Percentiles rank a stretch among this genome's conserved stretches.
Conservation (phyloP, 2,797 vertebrate genomes). For the Brachyalestes nurse region DNA sequence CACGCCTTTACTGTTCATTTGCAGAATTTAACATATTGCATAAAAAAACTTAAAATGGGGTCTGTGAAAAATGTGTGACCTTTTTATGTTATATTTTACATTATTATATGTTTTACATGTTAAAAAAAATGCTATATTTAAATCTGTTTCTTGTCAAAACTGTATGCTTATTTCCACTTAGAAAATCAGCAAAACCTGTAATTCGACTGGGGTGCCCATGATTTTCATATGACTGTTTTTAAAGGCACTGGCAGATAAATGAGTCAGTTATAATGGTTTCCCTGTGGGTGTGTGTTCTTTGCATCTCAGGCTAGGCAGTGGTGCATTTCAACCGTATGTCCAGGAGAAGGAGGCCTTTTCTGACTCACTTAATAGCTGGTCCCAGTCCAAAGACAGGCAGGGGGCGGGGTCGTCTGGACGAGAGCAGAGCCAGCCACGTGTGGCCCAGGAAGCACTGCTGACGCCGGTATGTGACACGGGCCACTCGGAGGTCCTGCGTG, state of each 20-base stretch:
- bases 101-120: no score
- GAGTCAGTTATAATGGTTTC: background rate
- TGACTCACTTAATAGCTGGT: slow-evolving; percentile 69
- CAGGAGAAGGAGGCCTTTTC: slow-evolving; percentile 79
- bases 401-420: slow-evolving; percentile 57
- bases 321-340: slow-evolving; percentile 84
- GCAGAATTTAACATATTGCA: no score
- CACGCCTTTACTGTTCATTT: no score
- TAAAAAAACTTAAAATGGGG: no score
- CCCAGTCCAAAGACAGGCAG: slow-evolving; percentile 59
- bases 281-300: background rate
- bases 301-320: slow-evolving; percentile 72
- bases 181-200: no score
- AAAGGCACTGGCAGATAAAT: background rate
- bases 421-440: slow-evolving; percentile 69
- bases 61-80: no score
- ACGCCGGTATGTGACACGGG: slow-evolving; percentile 78
- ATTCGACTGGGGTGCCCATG: no score
- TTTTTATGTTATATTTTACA: no score
- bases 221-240: no score
- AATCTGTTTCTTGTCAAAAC: no score
- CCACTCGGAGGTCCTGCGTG: slow-evolving; percentile 77
- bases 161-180: no score
- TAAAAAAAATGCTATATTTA: no score
- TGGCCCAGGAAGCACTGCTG: slow-evolving; percentile 78